Evolutionary conservation across 1,140 invertebrate species (phyloP).

Genomic region (Pantala flavescens): DNA sequence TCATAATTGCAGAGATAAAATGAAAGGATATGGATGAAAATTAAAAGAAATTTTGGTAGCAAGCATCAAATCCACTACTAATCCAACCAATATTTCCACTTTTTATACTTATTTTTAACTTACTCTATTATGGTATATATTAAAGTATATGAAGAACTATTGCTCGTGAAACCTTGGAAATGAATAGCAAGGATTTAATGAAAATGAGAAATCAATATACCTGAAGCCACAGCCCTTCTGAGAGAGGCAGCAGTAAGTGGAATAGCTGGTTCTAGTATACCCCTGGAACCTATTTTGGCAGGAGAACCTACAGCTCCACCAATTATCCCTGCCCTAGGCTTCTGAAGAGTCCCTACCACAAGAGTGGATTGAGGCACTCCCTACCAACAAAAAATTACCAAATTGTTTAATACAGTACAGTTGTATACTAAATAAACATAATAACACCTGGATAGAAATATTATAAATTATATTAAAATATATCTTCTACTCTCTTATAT

Average conservation of each 20-base stretch:
- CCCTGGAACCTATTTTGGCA: not conserved
- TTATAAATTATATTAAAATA: not conserved
- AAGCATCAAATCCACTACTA: too few species aligned
- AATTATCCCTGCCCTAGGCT: constrained; percentile 24
- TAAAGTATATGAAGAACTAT: too few species aligned
- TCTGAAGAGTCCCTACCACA: not conserved
- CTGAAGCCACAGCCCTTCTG: not conserved
- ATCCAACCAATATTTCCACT: too few species aligned
- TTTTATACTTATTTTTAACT: too few species aligned
- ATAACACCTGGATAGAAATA: constrained; percentile 12
- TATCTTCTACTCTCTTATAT: too few species aligned
- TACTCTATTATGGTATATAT: too few species aligned
- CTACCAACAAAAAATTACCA: not conserved
- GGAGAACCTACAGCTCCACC: constrained; percentile 24
- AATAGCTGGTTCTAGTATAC: constrained; percentile 35
- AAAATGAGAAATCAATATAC: not conserved
- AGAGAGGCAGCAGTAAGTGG: constrained; percentile 37
- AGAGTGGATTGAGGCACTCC: constrained; percentile 14
- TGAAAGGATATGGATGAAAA: too few species aligned
- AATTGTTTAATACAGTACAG: constrained; percentile 7
- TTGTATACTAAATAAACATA: too few species aligned
- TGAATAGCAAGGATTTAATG: too few species aligned
- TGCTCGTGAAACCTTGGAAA: too few species aligned
- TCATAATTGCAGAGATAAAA: too few species aligned
- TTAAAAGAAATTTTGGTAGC: too few species aligned